Base-by-base conservation (phyloP, 2,797 vertebrate genomes). In the Silurus aristotelis region DNA sequence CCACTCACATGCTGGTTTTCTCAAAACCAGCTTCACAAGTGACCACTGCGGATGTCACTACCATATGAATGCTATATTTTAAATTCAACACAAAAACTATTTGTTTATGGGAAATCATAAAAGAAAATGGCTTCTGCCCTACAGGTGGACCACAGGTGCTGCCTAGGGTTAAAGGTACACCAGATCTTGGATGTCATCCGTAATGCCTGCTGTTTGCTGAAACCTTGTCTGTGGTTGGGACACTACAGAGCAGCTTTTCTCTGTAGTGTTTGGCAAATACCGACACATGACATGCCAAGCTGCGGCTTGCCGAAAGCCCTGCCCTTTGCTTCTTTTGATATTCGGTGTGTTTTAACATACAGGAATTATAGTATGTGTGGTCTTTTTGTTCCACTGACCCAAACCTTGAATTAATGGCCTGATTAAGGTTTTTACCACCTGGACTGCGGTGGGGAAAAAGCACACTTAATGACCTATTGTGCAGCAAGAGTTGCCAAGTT, bases 181-280 rank as follows among this genome's bases (percentile, higher is more conserved):
- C 71, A 66, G 43, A 76, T 75, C 43, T 76, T 83, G 72, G 60
- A 83, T 64, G n/a, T 76, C 71, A 75, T 75, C 82, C 17, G 82
- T 75, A 27, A 63, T 75, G 43, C 60, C 25, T 75, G 60, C 70
- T 75, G 56, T 75, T 64, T 83, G 19, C 31, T 76, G 48, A 76
- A 83, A 83, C 22, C 82, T 38, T 12, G 31, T 71, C 20, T 83
- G 68, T 72, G 60, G 56, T 72, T 83, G 55, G 55, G 68, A 72
- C 55, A 43, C 82, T 43, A 70, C 31, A 25, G 70, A 73, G 38
- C 55, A 63, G 58, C 56, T 75, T 73, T 64, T 19, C 71, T 76
- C 64, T 81, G 46, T 81, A 81, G 79, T 81, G 46, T 25, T 48
- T 66, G 38, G 82, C 56, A 48, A 72, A 83, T 43, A 60, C 56